Evolutionary conservation across 1,140 invertebrate species (phyloP), one percentile per base, ranked within the genome.

Genomic region (Chionoecetes opilio): DNA sequence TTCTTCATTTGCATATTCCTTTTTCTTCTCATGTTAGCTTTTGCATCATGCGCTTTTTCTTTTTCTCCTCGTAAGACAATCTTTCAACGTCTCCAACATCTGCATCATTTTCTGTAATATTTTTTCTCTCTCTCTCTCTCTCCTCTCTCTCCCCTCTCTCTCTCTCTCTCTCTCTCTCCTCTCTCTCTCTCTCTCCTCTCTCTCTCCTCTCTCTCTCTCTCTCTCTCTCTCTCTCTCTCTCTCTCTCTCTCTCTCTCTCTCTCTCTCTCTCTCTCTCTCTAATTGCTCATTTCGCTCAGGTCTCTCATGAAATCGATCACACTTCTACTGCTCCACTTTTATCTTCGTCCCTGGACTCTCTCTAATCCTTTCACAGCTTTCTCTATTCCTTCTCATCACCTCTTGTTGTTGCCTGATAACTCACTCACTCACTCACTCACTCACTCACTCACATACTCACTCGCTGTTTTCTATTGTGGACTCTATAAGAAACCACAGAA

Each of bases 221-320:
- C 37, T 87, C 37, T 34, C 26, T 34, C 46, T 91, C 89, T 26
- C 38, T 91, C 92, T 37, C 75, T 34, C 37, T 86, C 35, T 29
- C 34, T 46, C 21, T 85, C 82, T 86, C 21, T n/a, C 29, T 41
- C 37, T 37, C n/a, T 85, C 35, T 26, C 31, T 82, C 91, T 31
- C 32, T n/a, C 35, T 41, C 89, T 53, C 29, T 37, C 35, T 46
- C 0, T n/a, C 32, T 53, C 46, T 53, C 46, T 53, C 21, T 53
- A 17, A 9, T 53, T 53, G 46, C 2, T 53, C 46, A 17, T 17
- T 11, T 53, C 46, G 46, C 21, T 17, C 9, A 3, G 46, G 11
- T 17, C 46, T 9, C 11, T 53, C 46, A 53, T 53, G 46, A 9
- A 53, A 53, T 17, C 11, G 11, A 17, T 11, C 21, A 53, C 46